Conservation (phyloP, 2,888 invertebrate species). For the Trichopria drosophilae region DNA sequence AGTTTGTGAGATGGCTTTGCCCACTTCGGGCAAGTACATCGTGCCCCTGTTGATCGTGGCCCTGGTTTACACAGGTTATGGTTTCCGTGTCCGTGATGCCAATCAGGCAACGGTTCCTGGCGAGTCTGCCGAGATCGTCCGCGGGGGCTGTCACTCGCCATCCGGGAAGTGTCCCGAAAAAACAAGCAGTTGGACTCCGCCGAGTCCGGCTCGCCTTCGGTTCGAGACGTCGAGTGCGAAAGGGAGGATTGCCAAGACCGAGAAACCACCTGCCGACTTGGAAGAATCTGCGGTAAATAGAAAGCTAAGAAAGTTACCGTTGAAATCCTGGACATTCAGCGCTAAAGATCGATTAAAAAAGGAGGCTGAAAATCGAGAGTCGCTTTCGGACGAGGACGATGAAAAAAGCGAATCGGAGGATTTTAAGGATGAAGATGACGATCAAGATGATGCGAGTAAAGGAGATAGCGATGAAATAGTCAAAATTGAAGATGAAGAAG, state of each 20-base stretch:
- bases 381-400: slow-evolving; percentile 25
- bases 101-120: slow-evolving; percentile 20
- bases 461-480: slow-evolving; percentile 38
- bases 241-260: slow-evolving; percentile 36
- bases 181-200: slow-evolving; percentile 15
- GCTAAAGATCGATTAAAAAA: neutral
- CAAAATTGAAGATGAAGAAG: slow-evolving; percentile 33
- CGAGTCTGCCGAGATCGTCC: slow-evolving; percentile 28
- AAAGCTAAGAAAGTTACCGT: neutral
- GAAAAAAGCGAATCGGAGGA: slow-evolving; percentile 26
- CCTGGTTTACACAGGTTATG: slow-evolving; percentile 45
- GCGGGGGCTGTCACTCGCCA: slow-evolving; percentile 35
- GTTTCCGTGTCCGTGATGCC: slow-evolving; percentile 50
- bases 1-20: slow-evolving; percentile 48
- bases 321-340: neutral
- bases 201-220: neutral
- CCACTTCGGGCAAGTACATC: slow-evolving; percentile 47
- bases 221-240: slow-evolving; percentile 38
- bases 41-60: slow-evolving; percentile 34
- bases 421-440: slow-evolving; percentile 34
- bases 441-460: slow-evolving; percentile 17
- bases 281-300: slow-evolving; percentile 18
- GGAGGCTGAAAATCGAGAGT: slow-evolving; percentile 4
- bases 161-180: slow-evolving; percentile 41
- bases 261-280: slow-evolving; percentile 45